Evolutionary conservation across 2,888 invertebrate species (phyloP).

Genomic region (Leptothorax acervorum): DNA sequence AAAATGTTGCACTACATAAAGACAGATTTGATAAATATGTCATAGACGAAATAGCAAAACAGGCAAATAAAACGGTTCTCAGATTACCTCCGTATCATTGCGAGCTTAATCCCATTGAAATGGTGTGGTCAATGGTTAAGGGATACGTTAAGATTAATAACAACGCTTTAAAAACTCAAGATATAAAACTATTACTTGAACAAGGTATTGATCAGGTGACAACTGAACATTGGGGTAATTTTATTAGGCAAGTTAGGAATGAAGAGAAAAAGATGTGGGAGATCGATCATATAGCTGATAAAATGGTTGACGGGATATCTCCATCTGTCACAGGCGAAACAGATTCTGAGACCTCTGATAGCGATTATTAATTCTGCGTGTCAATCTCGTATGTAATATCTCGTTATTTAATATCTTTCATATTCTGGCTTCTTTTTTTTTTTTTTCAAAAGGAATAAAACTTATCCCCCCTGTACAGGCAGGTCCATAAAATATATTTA

Average conservation of each 20-base stretch:
- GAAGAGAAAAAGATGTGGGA: neutral
- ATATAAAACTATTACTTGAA: slow-evolving; percentile 49
- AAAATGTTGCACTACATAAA: neutral
- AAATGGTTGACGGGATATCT: neutral
- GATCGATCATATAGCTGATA: neutral
- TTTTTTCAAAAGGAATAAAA: too few species aligned
- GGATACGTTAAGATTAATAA: slow-evolving; percentile 52
- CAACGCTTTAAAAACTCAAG: slow-evolving; percentile 48
- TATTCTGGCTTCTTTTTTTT: too few species aligned
- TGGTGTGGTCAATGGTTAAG: slow-evolving; percentile 66
- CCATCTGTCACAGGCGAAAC: too few species aligned
- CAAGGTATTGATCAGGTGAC: neutral
- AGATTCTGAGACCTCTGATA: too few species aligned
- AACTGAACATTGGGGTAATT: neutral
- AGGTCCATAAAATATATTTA: too few species aligned
- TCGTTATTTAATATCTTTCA: too few species aligned
- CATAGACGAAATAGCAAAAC: slow-evolving; percentile 43
- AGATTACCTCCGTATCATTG: slow-evolving; percentile 67
- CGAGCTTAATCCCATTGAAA: slow-evolving; percentile 65
- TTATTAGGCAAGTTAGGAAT: neutral
- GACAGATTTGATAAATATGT: slow-evolving; percentile 45
- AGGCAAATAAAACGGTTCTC: slow-evolving; percentile 36
- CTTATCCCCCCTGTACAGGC: too few species aligned
- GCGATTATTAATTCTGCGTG: neutral
- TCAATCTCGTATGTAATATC: neutral